Base-by-base conservation (phyloP, 1,140 invertebrate genomes). In the Drosophila sechellia region DNA sequence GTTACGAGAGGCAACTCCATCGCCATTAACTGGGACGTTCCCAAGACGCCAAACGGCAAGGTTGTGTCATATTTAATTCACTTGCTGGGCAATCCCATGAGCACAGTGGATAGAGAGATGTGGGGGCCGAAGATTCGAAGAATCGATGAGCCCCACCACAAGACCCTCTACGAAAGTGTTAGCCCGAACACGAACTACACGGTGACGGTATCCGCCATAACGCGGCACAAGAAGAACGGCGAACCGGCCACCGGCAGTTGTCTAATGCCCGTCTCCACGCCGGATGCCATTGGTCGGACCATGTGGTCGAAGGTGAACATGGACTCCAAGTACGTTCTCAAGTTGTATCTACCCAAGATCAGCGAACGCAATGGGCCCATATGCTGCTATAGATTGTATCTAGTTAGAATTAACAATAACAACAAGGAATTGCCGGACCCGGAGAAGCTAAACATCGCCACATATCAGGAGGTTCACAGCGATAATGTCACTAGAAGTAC, bases 321-420 rank as follows among this genome's bases (percentile, higher is more conserved):
- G 53, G 94, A 94, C 48, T 93, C 95, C 43, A 95, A 93, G 76
- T 95, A 95, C 92, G 92, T 96, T 48, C 95, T 97, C 56, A 95
- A 95, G 74, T 87, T 97, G 13, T 94, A 94, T 71, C 90, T 97
- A 45, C 96, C 96, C 0, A 93, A 95, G 71, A 94, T 97, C 13
- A 95, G 96, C 0, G 96, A 98, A 87, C 93, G 97, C 61, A 97
- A 97, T 90, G 97, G 97, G 11, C 95, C 95, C 5, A 97, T 98
- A 75, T 97, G 97, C 92, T 97, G 97, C 77, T 96, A 96, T 90
- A 94, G 96, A 79, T 93, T 98, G 46, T 96, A 96, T 92, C 92
- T 97, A 77, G 95, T 97, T 1, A 94, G 95, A 68, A 93, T 97
- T 60, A 93, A 95, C 11, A 94, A 95, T 76, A 94, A 94, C 49